Conservation (phyloP, 2,888 invertebrate species). For the Andrena bicolor region DNA sequence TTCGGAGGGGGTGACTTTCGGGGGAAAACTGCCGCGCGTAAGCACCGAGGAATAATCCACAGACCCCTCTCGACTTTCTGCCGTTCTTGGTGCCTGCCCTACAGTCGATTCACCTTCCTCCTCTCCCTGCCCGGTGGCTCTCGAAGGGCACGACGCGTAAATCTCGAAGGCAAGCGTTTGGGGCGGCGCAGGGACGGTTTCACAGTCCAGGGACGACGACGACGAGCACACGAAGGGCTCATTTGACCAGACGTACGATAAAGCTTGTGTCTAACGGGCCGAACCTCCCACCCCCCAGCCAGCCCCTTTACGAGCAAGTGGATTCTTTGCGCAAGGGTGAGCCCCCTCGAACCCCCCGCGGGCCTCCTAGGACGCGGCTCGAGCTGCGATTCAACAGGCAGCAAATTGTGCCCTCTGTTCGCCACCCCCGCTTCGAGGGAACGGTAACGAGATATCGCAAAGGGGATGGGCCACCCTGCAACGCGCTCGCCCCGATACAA, state of each 20-base stretch:
- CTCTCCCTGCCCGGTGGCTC: background rate
- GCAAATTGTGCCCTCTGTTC: slow-evolving; percentile 46
- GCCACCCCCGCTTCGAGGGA: slow-evolving; percentile 3
- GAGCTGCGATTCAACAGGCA: slow-evolving; percentile 67
- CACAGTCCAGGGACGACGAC: slow-evolving; percentile 56
- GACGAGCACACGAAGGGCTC: slow-evolving; percentile 58
- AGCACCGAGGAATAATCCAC: slow-evolving; percentile 65
- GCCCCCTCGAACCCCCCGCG: background rate
- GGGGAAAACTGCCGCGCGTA: slow-evolving; percentile 42
- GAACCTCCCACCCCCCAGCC: slow-evolving; percentile 58
- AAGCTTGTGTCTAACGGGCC: slow-evolving; percentile 80
- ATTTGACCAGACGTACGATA: slow-evolving; percentile 78
- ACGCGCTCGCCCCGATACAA: slow-evolving; percentile 9
- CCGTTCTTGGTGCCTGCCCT: slow-evolving; percentile 32
- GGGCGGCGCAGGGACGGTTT: slow-evolving; percentile 47
- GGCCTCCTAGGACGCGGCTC: slow-evolving; percentile 13
- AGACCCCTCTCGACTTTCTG: slow-evolving; percentile 50
- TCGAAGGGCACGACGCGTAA: slow-evolving; percentile 62
- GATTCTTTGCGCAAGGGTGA: slow-evolving; percentile 45
- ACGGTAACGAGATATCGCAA: slow-evolving; percentile 47
- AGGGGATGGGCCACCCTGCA: slow-evolving; percentile 4
- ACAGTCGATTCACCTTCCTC: slow-evolving; percentile 17
- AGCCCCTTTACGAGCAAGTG: slow-evolving; percentile 52
- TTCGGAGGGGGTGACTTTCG: background rate
- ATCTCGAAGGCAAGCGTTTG: slow-evolving; percentile 70